Evolutionary conservation across 1,140 invertebrate genomes (phyloP).

Genomic region (Ceratina australensis): DNA sequence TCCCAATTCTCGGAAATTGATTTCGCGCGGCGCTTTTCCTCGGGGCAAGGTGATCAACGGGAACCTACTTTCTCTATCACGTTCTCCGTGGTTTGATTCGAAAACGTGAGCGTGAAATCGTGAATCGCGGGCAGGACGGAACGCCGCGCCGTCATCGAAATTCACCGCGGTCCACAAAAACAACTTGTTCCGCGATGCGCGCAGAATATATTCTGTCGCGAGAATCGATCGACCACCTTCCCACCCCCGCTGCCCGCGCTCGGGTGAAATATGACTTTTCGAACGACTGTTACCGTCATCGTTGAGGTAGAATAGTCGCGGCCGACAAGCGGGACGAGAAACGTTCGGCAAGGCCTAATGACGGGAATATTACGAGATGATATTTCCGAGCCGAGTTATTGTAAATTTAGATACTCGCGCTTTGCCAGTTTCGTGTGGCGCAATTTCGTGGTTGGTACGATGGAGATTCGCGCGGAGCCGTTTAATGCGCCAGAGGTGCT

Average conservation of each 20-base stretch:
- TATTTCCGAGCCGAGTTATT: background rate
- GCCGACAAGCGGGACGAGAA: background rate
- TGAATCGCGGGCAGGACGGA: background rate
- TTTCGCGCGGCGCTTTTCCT: too few relatives aligned
- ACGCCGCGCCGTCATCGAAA: conserved; percentile 15
- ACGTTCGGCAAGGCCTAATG: background rate
- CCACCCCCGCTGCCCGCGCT: too few relatives aligned
- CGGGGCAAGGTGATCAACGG: background rate
- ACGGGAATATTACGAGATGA: background rate
- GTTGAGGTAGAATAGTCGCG: background rate
- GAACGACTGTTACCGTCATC: conserved; percentile 1
- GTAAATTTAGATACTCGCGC: background rate
- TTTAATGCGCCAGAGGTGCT: background rate
- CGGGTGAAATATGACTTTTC: conserved; percentile 4
- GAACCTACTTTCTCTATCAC: background rate
- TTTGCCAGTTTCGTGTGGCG: background rate
- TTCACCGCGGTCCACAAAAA: conserved; percentile 15
- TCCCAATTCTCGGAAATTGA: too few relatives aligned
- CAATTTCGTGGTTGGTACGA: background rate
- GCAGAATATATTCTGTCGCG: conserved; percentile 4
- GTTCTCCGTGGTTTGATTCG: background rate
- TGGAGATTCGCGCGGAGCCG: background rate
- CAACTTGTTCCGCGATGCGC: background rate
- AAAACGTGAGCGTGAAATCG: conserved; percentile 28
- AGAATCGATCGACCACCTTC: background rate